Percentiles rank a stretch among this genome's conserved stretches.
Evolutionary conservation across 2,113 vertebrate genomes (phyloP).

Genomic region (Cnemophilus loriae): DNA sequence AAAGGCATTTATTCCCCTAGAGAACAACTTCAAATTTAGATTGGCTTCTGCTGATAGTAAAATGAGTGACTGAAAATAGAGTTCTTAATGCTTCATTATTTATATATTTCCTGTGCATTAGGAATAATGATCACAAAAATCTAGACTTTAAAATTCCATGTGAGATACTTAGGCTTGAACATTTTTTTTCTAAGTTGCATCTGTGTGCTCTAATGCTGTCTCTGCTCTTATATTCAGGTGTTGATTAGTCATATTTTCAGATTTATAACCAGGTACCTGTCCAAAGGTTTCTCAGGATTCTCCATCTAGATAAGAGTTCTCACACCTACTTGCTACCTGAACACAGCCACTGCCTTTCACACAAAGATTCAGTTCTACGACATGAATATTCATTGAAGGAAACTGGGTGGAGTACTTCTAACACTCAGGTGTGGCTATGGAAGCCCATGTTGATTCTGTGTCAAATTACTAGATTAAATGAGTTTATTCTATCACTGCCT

Average conservation of each 20-base stretch:
- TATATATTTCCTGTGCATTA: background rate
- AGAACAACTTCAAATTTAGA: background rate
- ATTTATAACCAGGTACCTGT: background rate
- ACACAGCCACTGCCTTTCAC: slow-evolving; percentile 32
- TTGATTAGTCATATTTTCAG: slow-evolving; percentile 51
- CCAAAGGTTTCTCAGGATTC: slow-evolving; percentile 51
- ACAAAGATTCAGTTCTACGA: slow-evolving; percentile 21
- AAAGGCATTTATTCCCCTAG: background rate
- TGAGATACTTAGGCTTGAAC: background rate
- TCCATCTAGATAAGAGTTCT: slow-evolving; percentile 64
- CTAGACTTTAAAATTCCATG: background rate
- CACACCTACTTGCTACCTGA: slow-evolving; percentile 59
- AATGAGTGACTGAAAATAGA: background rate
- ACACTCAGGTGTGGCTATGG: slow-evolving; percentile 42
- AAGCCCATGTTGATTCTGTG: slow-evolving; percentile 51
- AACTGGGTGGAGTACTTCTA: slow-evolving; percentile 58
- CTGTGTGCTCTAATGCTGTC: background rate
- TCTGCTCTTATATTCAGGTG: background rate
- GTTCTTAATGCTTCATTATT: background rate
- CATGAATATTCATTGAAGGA: slow-evolving; percentile 57
- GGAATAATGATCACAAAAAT: background rate
- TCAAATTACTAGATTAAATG: slow-evolving; percentile 48
- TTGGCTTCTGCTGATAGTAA: background rate
- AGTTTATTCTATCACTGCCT: slow-evolving; percentile 22
- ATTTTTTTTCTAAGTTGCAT: background rate